A percentile compares a stretch with the other conserved stretches of the same genome.
Conservation (phyloP, 2,113 vertebrate genomes). For the Alligator mississippiensis region DNA sequence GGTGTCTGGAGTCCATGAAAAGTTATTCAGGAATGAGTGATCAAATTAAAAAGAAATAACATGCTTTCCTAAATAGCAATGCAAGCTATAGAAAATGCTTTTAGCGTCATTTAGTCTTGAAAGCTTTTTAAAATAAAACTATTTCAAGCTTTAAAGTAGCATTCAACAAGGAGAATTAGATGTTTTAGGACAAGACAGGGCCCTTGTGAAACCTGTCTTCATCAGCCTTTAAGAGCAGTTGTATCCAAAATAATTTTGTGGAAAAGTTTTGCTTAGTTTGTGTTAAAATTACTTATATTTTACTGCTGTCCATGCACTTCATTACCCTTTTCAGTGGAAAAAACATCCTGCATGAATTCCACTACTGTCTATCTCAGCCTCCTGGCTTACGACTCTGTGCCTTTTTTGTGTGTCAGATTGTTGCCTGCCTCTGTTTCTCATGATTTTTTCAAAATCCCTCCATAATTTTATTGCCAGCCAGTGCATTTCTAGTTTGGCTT, state of each 20-base stretch:
- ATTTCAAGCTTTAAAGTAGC: slow-evolving; percentile 70
- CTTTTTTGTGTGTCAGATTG: background rate
- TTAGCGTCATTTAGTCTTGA: slow-evolving; percentile 83
- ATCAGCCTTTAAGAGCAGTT: slow-evolving; percentile 16
- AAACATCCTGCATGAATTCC: background rate
- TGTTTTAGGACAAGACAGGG: slow-evolving; percentile 25
- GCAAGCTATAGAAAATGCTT: slow-evolving; percentile 70
- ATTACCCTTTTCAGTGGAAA: background rate
- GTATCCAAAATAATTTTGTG: slow-evolving; percentile 5
- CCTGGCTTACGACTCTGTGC: background rate
- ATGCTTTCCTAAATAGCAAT: slow-evolving; percentile 82
- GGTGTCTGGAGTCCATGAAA: slow-evolving; percentile 88
- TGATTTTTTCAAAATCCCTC: background rate
- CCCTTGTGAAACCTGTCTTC: slow-evolving; percentile 29
- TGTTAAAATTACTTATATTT: slow-evolving; percentile 25
- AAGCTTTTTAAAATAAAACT: slow-evolving; percentile 77
- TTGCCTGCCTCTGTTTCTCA: background rate
- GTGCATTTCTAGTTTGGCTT: background rate
- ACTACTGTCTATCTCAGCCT: background rate
- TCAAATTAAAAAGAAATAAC: slow-evolving; percentile 88
- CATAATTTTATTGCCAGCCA: background rate
- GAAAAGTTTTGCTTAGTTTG: slow-evolving; percentile 36
- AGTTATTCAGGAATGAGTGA: slow-evolving; percentile 87
- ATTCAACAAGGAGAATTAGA: slow-evolving; percentile 62
- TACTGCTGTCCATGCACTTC: background rate